phyloP scores from a whole-genome alignment of 2,797 vertebrate species.

The Sebastes minor region DNA sequence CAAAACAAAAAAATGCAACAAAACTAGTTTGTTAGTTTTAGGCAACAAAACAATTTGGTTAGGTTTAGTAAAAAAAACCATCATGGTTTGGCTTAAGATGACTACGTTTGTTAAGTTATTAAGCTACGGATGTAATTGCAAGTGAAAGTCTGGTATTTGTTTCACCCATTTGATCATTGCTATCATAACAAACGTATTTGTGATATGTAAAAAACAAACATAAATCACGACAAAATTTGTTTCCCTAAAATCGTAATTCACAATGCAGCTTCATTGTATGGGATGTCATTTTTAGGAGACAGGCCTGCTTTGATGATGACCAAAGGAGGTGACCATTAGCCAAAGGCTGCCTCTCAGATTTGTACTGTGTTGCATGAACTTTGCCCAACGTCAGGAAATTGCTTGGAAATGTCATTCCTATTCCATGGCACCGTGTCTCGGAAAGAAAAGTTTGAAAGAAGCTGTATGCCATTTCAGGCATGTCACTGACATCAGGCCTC shows the following conservation, averaged over 20 bases:
- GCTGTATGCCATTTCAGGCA: slow-evolving; percentile 64
- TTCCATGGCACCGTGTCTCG: slow-evolving; percentile 37
- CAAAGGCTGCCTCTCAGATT: slow-evolving; percentile 57
- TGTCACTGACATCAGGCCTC: slow-evolving; percentile 69
- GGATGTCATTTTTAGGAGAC: not conserved
- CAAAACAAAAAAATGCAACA: too few relatives aligned
- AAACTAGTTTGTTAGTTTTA: too few relatives aligned
- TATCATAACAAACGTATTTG: too few relatives aligned
- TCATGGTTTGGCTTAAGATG: too few relatives aligned
- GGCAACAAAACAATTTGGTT: too few relatives aligned
- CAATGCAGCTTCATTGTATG: not conserved
- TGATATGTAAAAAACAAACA: not conserved
- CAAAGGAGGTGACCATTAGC: slow-evolving; percentile 67
- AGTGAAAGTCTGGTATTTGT: not conserved
- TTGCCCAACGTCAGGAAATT: slow-evolving; percentile 75
- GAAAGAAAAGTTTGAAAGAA: slow-evolving; percentile 61
- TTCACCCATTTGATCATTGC: not conserved
- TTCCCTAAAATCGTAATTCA: not conserved
- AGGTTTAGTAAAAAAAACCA: too few relatives aligned
- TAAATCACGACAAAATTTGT: not conserved
- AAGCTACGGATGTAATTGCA: too few relatives aligned
- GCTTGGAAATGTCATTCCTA: slow-evolving; percentile 79
- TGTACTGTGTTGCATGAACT: slow-evolving; percentile 74
- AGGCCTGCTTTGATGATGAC: slow-evolving; percentile 25
- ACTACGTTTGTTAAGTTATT: too few relatives aligned